A percentile compares a stretch with the other conserved stretches of the same genome.
Conservation (phyloP, 1,140 invertebrate genomes). For the Calosoma granatense region DNA sequence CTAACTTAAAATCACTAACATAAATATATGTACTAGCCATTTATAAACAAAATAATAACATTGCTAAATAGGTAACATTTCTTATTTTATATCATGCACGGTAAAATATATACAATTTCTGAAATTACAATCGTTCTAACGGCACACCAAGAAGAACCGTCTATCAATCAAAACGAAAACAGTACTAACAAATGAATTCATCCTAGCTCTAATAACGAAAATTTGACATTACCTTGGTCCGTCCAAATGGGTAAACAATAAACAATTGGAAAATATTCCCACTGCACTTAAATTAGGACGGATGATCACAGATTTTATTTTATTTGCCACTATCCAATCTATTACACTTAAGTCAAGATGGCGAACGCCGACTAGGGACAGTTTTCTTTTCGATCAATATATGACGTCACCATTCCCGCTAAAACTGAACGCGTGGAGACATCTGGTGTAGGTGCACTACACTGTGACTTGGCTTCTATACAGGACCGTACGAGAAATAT, state of each 20-base stretch:
- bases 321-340: slow-evolving; percentile 26
- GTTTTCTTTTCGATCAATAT: slow-evolving; percentile 46
- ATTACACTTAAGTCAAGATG: slow-evolving; percentile 34
- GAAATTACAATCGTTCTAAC: slow-evolving; percentile 8
- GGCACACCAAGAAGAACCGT: slow-evolving; percentile 19
- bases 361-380: slow-evolving; percentile 33
- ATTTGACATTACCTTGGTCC: slow-evolving; percentile 48
- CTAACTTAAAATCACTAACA: slow-evolving; percentile 2
- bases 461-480: neutral
- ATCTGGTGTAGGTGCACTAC: neutral
- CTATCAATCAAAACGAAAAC: slow-evolving; percentile 16
- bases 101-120: neutral
- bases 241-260: slow-evolving; percentile 55
- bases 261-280: slow-evolving; percentile 47
- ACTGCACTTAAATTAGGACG: slow-evolving; percentile 39
- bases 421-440: neutral
- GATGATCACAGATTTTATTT: slow-evolving; percentile 45
- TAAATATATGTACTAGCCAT: neutral
- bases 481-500: neutral
- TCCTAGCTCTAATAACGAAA: slow-evolving; percentile 19
- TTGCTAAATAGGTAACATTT: no score
- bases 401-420: slow-evolving; percentile 41
- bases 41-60: neutral
- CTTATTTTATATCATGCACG: no score
- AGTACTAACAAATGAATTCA: slow-evolving; percentile 2